Evolutionary conservation across 2,113 vertebrate species (phyloP), one percentile per base, ranked within the genome.

Genomic region (Pluvianellus socialis): DNA sequence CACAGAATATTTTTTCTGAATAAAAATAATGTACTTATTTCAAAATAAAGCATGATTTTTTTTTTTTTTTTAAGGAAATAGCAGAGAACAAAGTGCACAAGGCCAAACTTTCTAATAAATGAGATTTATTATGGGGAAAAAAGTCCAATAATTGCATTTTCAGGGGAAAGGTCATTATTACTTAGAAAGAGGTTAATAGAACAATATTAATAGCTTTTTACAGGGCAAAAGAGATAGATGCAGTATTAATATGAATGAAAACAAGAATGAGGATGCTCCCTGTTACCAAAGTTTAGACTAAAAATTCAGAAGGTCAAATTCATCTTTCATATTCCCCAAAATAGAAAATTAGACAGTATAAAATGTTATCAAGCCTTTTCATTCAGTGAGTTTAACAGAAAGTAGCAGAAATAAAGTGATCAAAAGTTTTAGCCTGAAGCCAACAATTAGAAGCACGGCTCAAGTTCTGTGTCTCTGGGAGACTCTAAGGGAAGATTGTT

Each of bases 71-170:
- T 52, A 93, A 97, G 92, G 90, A 97, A 98, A 93, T 94, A 91
- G 93, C 95, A 97, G 47, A 96, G 97, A 97, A 97, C 92, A 97
- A 96, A 98, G 97, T 97, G 97, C 96, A 97, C 86, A 95, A 98
- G 97, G 94, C 95, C 93, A 97, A 95, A 95, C n/a, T 93, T 95
- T 97, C 97, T 97, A 98, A 98, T 98, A 97, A 97, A 97, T 96
- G 94, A 98, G 97, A 98, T 98, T 38, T 38, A 8, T 38, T 38
- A 38, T 38, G 85, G 92, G 49, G 26, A 76, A 98, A 98, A 98
- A 98, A 96, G 97, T 96, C 87, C 95, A 97, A 96, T 97, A 96
- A 97, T 97, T 96, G 94, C 96, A 96, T 97, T 98, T 97, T 97
- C 97, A 85, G 95, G 94, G 94, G 96, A 96, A 92, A 97, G 95